phyloP scores from a whole-genome alignment of 2,113 vertebrate genomes.

The Tyto alba region DNA sequence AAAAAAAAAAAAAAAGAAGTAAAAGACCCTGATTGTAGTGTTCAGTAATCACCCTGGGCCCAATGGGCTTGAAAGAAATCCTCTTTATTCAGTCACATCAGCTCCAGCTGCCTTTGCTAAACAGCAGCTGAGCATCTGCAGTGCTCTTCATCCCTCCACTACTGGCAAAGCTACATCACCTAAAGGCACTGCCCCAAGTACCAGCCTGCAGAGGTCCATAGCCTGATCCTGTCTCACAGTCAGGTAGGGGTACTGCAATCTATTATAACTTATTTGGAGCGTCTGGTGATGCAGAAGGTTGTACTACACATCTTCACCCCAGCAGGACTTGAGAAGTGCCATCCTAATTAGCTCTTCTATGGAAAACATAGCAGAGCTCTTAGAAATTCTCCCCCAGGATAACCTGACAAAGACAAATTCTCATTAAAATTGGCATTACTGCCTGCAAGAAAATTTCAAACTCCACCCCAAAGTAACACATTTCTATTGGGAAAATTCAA shows the following conservation, averaged over 20 bases:
- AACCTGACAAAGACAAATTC: background rate
- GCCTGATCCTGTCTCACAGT: background rate
- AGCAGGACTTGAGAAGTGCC: background rate
- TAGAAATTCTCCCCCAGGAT: background rate
- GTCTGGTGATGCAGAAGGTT: background rate
- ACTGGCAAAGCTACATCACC: background rate
- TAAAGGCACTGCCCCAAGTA: background rate
- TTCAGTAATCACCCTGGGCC: constrained; percentile 36
- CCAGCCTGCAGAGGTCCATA: background rate
- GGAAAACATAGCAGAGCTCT: background rate
- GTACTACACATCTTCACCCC: background rate
- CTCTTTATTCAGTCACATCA: constrained; percentile 30
- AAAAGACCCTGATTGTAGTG: constrained; percentile 42
- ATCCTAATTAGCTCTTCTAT: background rate
- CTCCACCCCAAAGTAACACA: background rate
- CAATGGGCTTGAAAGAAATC: constrained; percentile 40
- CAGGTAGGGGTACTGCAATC: background rate
- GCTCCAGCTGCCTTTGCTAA: constrained; percentile 14
- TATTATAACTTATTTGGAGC: background rate
- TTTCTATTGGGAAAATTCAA: background rate
- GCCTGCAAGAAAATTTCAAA: background rate
- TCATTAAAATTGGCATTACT: background rate
- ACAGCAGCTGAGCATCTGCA: background rate
- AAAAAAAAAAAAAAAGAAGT: background rate
- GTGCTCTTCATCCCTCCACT: background rate